Conservation (phyloP, 2,888 invertebrate species). For the Meghimatium bilineatum region DNA sequence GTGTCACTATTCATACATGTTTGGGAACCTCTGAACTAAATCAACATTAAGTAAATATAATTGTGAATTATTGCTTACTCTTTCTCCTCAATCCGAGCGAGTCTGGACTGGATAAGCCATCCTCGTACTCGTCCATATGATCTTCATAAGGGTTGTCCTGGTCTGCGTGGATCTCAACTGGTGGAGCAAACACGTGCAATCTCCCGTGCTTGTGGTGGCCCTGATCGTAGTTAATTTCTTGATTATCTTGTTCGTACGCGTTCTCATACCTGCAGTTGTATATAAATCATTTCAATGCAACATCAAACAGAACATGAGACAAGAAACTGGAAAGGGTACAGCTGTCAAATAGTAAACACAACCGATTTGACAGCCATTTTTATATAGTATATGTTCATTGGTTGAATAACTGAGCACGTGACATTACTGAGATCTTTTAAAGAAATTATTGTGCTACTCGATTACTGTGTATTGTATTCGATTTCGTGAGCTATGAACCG, state of each 20-base stretch:
- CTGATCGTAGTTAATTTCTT: conserved; percentile 5
- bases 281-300: background rate
- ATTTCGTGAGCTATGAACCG: too few species aligned
- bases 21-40: too few species aligned
- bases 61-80: conserved; percentile 51
- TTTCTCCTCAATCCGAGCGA: conserved; percentile 53
- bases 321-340: too few species aligned
- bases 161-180: conserved; percentile 57
- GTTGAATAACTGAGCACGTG: too few species aligned
- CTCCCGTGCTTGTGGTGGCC: conserved; percentile 51
- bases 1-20: too few species aligned
- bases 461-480: too few species aligned
- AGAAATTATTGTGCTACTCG: too few species aligned
- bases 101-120: conserved; percentile 52
- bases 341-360: too few species aligned
- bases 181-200: conserved; percentile 66
- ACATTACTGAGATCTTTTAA: too few species aligned
- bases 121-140: conserved; percentile 42
- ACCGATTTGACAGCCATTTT: too few species aligned
- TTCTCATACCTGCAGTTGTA: conserved; percentile 21
- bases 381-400: too few species aligned
- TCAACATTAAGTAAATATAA: too few species aligned
- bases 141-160: background rate
- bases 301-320: background rate
- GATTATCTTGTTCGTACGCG: conserved; percentile 9